Percentiles rank a stretch among this genome's conserved stretches.
Evolutionary conservation across 2,797 vertebrate species (phyloP).

Genomic region (Antennarius maculatus): DNA sequence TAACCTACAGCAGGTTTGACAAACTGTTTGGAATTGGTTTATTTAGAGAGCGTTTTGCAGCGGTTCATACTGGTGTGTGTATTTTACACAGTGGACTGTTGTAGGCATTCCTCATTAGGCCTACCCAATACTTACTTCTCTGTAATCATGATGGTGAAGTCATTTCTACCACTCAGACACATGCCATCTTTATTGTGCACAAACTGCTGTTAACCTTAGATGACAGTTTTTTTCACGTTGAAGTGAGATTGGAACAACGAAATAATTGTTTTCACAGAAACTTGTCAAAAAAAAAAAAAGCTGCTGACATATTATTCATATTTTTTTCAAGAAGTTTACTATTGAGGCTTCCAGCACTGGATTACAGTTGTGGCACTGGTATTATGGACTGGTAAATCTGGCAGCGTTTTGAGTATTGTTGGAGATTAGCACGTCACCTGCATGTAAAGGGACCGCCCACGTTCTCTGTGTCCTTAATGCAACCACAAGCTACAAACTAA

Average conservation of each 20-base stretch:
- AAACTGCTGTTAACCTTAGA: neutral
- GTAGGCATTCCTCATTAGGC: conserved; percentile 19
- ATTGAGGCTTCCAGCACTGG: no score
- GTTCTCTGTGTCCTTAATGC: no score
- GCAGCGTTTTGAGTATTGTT: no score
- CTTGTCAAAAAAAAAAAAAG: no score
- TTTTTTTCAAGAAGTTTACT: no score
- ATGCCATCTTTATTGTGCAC: neutral
- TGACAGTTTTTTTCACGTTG: neutral
- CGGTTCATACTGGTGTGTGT: conserved; percentile 7
- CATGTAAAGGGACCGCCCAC: no score
- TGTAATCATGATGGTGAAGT: conserved; percentile 4
- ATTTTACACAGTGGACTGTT: conserved; percentile 16
- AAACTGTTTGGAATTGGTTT: conserved; percentile 39
- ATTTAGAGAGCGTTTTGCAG: conserved; percentile 25
- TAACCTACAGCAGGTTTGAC: no score
- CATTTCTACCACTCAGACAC: neutral
- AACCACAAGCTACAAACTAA: no score
- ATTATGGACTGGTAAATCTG: no score
- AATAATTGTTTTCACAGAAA: neutral
- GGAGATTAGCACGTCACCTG: no score
- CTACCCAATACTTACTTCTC: conserved; percentile 2
- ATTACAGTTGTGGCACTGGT: no score
- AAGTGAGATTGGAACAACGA: neutral
- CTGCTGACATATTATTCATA: no score